Evolutionary conservation across 1,140 invertebrate species (phyloP), one percentile per base, ranked within the genome.

Genomic region (Globodera ellingtonae): DNA sequence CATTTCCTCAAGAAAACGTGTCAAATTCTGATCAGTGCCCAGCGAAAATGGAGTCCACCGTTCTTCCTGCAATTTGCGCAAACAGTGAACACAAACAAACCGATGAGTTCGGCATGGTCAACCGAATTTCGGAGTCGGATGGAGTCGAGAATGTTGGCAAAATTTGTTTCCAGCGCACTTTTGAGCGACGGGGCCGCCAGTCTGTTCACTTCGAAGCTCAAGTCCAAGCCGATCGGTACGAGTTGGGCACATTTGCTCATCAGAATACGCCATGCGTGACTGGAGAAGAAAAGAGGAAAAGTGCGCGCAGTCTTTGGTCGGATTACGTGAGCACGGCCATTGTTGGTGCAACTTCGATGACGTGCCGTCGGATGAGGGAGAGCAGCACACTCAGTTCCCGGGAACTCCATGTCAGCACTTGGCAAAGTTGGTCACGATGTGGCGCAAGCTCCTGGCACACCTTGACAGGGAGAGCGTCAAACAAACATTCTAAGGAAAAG

Each of bases 401-500:
- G 13, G 81, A 89, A 76, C 82, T 83, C 88, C 88, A 89, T 47
- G 83, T 80, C 18, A 88, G 62, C 15, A 89, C 81, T 50, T 83
- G 75, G 78, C 80, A 87, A 24, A 75, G 82, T 65, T 84, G 73
- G 82, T 93, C 92, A 84, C 80, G 77, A 85, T 92, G 93, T 86
- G 93, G 92, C 52, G 93, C 91, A 89, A 96, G 96, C 90, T 97
- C 95, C 85, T 92, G 92, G 74, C 93, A 93, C 86, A 95, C 95
- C 89, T 77, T 35, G n/a, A 9, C 1, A 18, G 56, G 56, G 15
- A 3, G 15, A 59, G 56, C 56, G 13, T 15, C 56, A 15, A 15
- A 50, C 48, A 10, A 24, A 1, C 24, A n/a, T n/a, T n/a, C n/a
- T n/a, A n/a, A n/a, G n/a, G n/a, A n/a, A n/a, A n/a, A n/a, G n/a